These are phyloP conservation scores for Percopsis transmontana DNA, from an alignment of 2,113 vertebrate species.

Conservation along the genomic window DNA sequence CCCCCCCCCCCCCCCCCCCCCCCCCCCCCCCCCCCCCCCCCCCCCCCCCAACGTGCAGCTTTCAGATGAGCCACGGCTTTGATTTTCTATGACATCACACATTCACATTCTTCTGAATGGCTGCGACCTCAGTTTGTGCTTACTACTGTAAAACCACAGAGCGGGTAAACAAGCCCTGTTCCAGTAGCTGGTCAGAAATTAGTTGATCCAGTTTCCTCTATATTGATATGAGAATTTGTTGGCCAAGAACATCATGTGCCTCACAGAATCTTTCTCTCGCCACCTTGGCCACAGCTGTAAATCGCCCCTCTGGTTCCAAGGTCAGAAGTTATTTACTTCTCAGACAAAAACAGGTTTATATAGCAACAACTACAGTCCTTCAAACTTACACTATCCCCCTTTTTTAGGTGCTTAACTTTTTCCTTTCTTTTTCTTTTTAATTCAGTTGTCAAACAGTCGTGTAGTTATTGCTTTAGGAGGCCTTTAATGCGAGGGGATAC, in stretches of 20 bases:
- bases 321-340: constrained; percentile 40
- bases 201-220: background rate
- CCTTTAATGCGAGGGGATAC: background rate
- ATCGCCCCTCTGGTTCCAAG: constrained; percentile 29
- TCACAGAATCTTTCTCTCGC: constrained; percentile 16
- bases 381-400: constrained; percentile 1
- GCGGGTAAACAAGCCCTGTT: background rate
- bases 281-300: constrained; percentile 34
- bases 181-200: constrained; percentile 24
- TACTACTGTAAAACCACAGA: background rate
- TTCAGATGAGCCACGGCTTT: constrained; percentile 32
- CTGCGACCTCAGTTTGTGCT: constrained; percentile 27
- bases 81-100: constrained; percentile 39
- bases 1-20: no score
- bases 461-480: constrained; percentile 1
- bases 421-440: background rate
- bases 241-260: constrained; percentile 34
- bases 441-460: background rate
- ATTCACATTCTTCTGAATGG: constrained; percentile 34
- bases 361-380: constrained; percentile 25
- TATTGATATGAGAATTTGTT: constrained; percentile 9
- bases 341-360: constrained; percentile 21
- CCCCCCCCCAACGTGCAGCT: no score
- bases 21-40: no score
- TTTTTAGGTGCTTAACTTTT: background rate